phyloP scores from a whole-genome alignment of 2,888 invertebrate species.

The Lingula anatina region DNA sequence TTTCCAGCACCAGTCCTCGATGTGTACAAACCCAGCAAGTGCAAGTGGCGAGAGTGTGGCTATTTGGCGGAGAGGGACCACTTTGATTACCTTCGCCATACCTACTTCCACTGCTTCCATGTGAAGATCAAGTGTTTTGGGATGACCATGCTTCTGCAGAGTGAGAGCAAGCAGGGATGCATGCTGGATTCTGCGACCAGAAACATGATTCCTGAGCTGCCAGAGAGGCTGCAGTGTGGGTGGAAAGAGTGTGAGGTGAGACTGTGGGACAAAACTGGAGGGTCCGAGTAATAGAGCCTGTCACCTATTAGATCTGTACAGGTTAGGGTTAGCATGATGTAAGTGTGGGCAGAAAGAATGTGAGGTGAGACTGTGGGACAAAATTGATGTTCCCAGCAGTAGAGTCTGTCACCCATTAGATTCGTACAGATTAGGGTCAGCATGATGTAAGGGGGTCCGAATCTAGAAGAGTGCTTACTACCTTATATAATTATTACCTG shows the following conservation, averaged over 20 bases:
- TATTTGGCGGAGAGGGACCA: constrained; percentile 53
- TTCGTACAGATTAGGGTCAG: too few relatives aligned
- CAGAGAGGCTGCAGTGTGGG: constrained; percentile 51
- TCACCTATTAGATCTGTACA: too few relatives aligned
- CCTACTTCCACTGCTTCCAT: constrained; percentile 81
- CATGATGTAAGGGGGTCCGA: too few relatives aligned
- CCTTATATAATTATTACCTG: too few relatives aligned
- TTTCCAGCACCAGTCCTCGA: too few relatives aligned
- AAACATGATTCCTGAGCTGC: constrained; percentile 54
- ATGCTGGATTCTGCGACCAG: constrained; percentile 39
- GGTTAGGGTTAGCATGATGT: too few relatives aligned
- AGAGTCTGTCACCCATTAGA: too few relatives aligned
- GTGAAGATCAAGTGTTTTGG: constrained; percentile 72
- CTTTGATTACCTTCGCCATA: constrained; percentile 66
- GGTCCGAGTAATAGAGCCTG: too few relatives aligned
- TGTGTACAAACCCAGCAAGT: too few relatives aligned
- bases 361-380: constrained; percentile 32
- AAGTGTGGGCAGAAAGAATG: constrained; percentile 54
- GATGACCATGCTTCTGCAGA: constrained; percentile 53
- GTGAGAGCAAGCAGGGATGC: constrained; percentile 26
- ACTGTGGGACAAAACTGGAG: too few relatives aligned
- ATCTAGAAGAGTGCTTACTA: too few relatives aligned
- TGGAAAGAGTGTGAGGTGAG: constrained; percentile 51
- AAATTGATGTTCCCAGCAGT: too few relatives aligned
- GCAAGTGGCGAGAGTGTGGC: constrained; percentile 53